phyloP scores from a whole-genome alignment of 2,888 invertebrate genomes.

The Muscina levida region DNA sequence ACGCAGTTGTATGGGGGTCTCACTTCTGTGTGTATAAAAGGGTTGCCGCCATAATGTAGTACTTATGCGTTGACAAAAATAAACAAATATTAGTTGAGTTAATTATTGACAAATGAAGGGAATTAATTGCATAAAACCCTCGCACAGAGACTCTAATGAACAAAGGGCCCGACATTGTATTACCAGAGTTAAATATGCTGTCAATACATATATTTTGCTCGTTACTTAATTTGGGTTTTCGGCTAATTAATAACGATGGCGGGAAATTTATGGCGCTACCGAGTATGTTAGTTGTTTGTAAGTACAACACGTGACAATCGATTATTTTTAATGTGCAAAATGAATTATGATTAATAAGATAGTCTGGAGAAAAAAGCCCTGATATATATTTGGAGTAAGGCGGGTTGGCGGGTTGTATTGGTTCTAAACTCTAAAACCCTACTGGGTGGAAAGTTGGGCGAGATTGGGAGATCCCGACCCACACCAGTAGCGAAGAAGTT shows the following conservation, averaged over 20 bases:
- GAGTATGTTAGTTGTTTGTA: background rate
- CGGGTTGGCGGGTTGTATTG: too few species aligned
- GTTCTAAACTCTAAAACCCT: too few species aligned
- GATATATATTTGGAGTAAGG: too few species aligned
- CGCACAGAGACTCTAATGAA: conserved; percentile 14
- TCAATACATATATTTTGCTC: too few species aligned
- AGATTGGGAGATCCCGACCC: too few species aligned
- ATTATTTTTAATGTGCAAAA: conserved; percentile 34
- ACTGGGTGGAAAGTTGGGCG: too few species aligned
- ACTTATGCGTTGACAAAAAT: conserved; percentile 28
- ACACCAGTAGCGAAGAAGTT: too few species aligned
- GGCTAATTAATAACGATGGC: conserved; percentile 9
- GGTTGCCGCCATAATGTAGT: conserved; percentile 33
- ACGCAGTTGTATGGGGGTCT: background rate
- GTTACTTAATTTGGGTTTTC: too few species aligned
- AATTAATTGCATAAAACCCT: conserved; percentile 48
- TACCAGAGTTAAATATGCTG: conserved; percentile 17
- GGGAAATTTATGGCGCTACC: background rate
- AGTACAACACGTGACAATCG: conserved; percentile 52
- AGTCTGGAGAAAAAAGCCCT: too few species aligned
- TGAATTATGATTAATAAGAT: conserved; percentile 55
- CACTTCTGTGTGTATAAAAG: conserved; percentile 21
- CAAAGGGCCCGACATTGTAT: background rate
- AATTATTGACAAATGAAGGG: conserved; percentile 54
- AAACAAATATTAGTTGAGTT: conserved; percentile 35